A percentile compares a stretch with the other conserved stretches of the same genome.
Evolutionary conservation across 1,140 invertebrate species (phyloP).

Genomic region (Drosophila takahashii): DNA sequence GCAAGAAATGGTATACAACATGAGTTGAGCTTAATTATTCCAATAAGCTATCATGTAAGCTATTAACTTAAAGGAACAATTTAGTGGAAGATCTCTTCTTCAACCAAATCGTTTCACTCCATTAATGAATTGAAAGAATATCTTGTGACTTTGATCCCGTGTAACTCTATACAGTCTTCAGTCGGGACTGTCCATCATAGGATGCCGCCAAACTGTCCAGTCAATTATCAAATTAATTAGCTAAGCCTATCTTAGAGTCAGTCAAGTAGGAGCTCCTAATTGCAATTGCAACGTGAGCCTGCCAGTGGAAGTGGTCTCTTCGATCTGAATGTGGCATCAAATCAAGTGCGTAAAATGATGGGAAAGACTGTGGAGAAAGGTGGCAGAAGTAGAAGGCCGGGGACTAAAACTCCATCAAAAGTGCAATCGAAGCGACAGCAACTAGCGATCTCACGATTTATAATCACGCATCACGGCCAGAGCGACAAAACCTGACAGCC

Average conservation of each 20-base stretch:
- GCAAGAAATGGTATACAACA: too few relatives aligned
- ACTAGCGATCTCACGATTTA: constrained; percentile 52
- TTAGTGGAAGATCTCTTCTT: too few relatives aligned
- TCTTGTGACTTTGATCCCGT: constrained; percentile 8
- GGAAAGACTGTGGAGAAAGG: constrained; percentile 23
- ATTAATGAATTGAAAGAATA: not conserved
- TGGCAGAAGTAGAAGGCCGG: not conserved
- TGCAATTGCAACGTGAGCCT: constrained; percentile 39
- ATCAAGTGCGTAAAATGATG: constrained; percentile 59
- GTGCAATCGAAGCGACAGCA: constrained; percentile 33
- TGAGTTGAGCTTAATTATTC: too few relatives aligned
- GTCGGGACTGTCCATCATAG: constrained; percentile 16
- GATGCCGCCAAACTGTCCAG: constrained; percentile 51
- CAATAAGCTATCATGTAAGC: too few relatives aligned
- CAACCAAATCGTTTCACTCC: not conserved
- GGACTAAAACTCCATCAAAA: constrained; percentile 39
- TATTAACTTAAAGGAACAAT: too few relatives aligned
- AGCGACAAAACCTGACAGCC: constrained; percentile 72
- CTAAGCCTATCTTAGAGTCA: constrained; percentile 62
- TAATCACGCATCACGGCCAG: constrained; percentile 56
- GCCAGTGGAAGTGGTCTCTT: constrained; percentile 6
- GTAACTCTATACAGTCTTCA: constrained; percentile 16
- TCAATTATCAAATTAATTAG: constrained; percentile 77
- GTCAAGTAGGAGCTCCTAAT: constrained; percentile 35
- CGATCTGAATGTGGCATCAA: constrained; percentile 23